These are phyloP conservation scores for Amorpha juglandis DNA, from an alignment of 2,888 invertebrate species.

Conservation along the genomic window DNA sequence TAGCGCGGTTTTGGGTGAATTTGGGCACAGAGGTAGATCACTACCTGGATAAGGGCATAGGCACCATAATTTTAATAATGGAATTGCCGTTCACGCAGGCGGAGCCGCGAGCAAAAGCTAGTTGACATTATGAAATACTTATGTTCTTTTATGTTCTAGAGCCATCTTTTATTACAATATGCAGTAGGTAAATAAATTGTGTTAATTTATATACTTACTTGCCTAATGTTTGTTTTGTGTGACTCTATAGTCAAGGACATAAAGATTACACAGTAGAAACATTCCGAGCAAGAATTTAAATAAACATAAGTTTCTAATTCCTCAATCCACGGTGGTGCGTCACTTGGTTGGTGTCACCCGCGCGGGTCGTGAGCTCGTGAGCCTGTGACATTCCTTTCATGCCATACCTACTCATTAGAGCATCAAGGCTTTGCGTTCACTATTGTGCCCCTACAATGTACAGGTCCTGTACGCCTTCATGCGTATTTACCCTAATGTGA, in stretches of 20 bases:
- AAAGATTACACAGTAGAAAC: constrained; percentile 3
- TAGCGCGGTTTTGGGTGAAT: no score
- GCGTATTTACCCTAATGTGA: constrained; percentile 54
- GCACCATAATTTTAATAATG: no score
- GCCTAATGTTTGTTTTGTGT: neutral
- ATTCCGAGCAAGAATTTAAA: neutral
- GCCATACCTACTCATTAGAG: constrained; percentile 48
- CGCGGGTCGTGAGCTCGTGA: constrained; percentile 52
- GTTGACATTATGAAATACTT: no score
- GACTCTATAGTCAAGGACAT: constrained; percentile 9
- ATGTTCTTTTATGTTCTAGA: no score
- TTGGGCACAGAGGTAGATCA: no score
- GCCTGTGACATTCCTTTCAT: constrained; percentile 59
- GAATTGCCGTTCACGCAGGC: no score
- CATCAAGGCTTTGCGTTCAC: constrained; percentile 55
- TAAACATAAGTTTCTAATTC: constrained; percentile 35
- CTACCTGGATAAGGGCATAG: no score
- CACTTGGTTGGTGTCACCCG: constrained; percentile 28
- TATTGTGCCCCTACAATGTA: constrained; percentile 43
- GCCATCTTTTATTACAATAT: neutral
- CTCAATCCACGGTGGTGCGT: constrained; percentile 38
- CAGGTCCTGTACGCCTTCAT: constrained; percentile 52
- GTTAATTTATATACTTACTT: neutral
- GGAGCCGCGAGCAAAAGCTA: no score
- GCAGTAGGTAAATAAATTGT: neutral